Percentiles rank a stretch among this genome's conserved stretches.
Conservation (phyloP, 1,140 invertebrate species). For the Drosophila ananassae region DNA sequence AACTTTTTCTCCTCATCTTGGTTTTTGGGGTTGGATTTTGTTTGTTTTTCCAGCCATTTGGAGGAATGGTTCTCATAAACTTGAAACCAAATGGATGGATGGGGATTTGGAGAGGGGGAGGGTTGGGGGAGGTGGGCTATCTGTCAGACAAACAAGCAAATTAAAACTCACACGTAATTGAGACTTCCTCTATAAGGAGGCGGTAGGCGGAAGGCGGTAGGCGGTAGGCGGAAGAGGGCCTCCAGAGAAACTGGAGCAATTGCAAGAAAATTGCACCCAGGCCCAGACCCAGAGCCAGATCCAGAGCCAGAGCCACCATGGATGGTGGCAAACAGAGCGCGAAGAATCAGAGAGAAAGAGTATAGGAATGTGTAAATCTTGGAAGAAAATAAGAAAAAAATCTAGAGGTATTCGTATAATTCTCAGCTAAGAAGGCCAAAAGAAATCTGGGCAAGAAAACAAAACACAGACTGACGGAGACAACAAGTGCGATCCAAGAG, state of each 20-base stretch:
- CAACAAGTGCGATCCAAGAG: constrained; percentile 10
- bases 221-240: neutral
- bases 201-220: no score
- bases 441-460: constrained; percentile 23
- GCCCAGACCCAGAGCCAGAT: neutral
- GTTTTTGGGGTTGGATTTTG: constrained; percentile 17
- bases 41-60: constrained; percentile 22
- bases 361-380: neutral
- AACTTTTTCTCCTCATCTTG: constrained; percentile 28
- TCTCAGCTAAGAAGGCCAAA: neutral
- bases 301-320: constrained; percentile 7
- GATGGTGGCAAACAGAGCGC: constrained; percentile 25
- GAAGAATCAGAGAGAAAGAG: constrained; percentile 4
- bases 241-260: constrained; percentile 63
- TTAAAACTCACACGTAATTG: constrained; percentile 66
- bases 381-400: neutral
- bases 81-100: constrained; percentile 33
- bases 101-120: neutral
- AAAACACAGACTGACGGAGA: neutral
- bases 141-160: constrained; percentile 63
- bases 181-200: constrained; percentile 68
- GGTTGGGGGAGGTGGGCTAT: constrained; percentile 10
- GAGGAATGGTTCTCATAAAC: constrained; percentile 42
- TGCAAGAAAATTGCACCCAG: constrained; percentile 68
- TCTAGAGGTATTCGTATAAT: neutral